Evolutionary conservation across 2,797 vertebrate species (phyloP).

Genomic region (Sphenodon punctatus): DNA sequence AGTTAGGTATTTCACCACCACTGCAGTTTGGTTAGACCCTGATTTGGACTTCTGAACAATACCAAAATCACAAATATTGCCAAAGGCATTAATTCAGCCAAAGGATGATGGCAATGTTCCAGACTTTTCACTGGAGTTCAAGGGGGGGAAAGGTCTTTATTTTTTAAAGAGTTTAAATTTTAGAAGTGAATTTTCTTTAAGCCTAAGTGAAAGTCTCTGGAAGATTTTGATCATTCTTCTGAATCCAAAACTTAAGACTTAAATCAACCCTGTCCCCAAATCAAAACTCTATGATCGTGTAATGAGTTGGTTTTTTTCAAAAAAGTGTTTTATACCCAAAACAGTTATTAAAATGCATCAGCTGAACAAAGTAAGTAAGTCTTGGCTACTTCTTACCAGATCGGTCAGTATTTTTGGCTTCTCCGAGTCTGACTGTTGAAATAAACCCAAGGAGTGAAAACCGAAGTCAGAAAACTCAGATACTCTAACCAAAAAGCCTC

Average conservation of each 20-base stretch:
- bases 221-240: too few species aligned
- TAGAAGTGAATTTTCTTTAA: too few species aligned
- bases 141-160: too few species aligned
- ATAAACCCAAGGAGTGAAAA: not conserved
- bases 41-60: not conserved
- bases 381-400: slow-evolving; percentile 29
- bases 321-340: not conserved
- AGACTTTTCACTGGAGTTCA: too few species aligned
- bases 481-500: not conserved
- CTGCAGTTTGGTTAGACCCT: not conserved
- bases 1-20: not conserved
- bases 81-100: not conserved
- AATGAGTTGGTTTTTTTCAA: not conserved
- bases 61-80: not conserved
- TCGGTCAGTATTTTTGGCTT: not conserved
- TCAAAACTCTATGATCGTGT: not conserved
- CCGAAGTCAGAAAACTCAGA: not conserved
- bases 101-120: too few species aligned
- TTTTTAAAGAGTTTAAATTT: too few species aligned
- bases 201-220: too few species aligned
- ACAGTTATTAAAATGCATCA: not conserved
- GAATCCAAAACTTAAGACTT: too few species aligned
- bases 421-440: not conserved
- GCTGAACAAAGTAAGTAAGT: not conserved
- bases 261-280: not conserved